phyloP scores from a whole-genome alignment of 2,797 vertebrate species.

The Ctenopoma kingsleyae region DNA sequence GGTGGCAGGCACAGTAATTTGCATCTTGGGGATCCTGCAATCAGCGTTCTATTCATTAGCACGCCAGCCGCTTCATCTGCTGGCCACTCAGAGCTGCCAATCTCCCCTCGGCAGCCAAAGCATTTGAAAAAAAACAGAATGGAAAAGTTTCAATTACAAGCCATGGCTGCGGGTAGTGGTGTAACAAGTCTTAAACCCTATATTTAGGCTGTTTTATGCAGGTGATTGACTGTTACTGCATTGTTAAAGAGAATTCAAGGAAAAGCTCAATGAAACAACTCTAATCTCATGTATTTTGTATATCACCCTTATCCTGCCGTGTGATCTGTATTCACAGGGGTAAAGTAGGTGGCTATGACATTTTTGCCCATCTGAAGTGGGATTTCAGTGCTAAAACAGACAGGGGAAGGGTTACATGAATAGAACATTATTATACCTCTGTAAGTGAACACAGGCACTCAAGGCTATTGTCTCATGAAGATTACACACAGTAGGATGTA shows the following conservation, averaged over 20 bases:
- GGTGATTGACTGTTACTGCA: slow-evolving; percentile 85
- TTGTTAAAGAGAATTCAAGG: slow-evolving; percentile 74
- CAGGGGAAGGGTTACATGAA: slow-evolving; percentile 71
- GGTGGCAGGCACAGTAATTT: slow-evolving; percentile 98
- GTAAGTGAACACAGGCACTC: slow-evolving; percentile 62
- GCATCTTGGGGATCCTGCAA: slow-evolving; percentile 99
- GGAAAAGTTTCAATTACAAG: slow-evolving; percentile 90
- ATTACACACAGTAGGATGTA: slow-evolving; percentile 47
- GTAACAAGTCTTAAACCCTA: slow-evolving; percentile 87
- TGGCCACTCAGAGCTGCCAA: slow-evolving; percentile 98
- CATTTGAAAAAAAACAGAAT: slow-evolving; percentile 78
- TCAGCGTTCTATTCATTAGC: slow-evolving; percentile 99
- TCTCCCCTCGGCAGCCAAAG: slow-evolving; percentile 90
- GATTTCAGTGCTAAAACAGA: slow-evolving; percentile 40
- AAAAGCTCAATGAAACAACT: slow-evolving; percentile 81
- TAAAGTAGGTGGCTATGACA: slow-evolving; percentile 27
- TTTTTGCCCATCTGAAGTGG: slow-evolving; percentile 68
- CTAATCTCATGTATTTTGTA: slow-evolving; percentile 82
- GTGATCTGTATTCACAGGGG: slow-evolving; percentile 50
- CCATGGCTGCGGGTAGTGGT: slow-evolving; percentile 77
- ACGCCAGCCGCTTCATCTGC: slow-evolving; percentile 98
- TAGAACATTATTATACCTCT: slow-evolving; percentile 63
- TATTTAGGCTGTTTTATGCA: slow-evolving; percentile 85
- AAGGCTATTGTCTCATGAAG: slow-evolving; percentile 63
- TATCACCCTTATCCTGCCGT: slow-evolving; percentile 77